These are phyloP conservation scores for Teleiodes luculella DNA, from an alignment of 2,888 invertebrate genomes.

Conservation along the genomic window DNA sequence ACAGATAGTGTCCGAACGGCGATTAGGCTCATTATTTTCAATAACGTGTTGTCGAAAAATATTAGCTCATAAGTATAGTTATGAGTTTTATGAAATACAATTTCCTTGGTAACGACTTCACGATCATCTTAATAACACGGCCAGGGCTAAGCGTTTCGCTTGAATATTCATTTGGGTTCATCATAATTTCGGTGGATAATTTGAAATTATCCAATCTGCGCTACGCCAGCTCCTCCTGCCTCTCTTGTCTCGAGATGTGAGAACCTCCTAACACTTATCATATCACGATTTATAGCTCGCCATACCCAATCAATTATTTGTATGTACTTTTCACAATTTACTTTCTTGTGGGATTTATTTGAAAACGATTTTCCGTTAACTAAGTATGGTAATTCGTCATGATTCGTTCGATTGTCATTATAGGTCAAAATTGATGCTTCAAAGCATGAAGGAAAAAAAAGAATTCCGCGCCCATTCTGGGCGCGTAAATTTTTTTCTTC, in stretches of 20 bases:
- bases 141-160: slow-evolving; percentile 67
- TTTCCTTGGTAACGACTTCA: slow-evolving; percentile 72
- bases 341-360: too few relatives aligned
- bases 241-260: background rate
- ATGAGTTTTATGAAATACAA: slow-evolving; percentile 76
- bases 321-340: background rate
- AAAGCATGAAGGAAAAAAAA: too few relatives aligned
- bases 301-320: slow-evolving; percentile 47
- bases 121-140: slow-evolving; percentile 74
- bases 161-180: slow-evolving; percentile 76
- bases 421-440: too few relatives aligned
- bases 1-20: slow-evolving; percentile 16
- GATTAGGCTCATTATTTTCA: slow-evolving; percentile 59
- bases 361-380: too few relatives aligned
- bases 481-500: too few relatives aligned
- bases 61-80: slow-evolving; percentile 75
- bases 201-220: slow-evolving; percentile 69
- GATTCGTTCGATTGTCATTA: too few relatives aligned
- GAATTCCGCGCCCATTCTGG: too few relatives aligned
- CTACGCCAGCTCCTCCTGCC: background rate
- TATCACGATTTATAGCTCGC: slow-evolving; percentile 57
- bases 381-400: too few relatives aligned
- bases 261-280: slow-evolving; percentile 22
- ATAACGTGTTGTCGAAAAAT: slow-evolving; percentile 71
- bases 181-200: slow-evolving; percentile 74